Base-by-base conservation (phyloP, 2,797 vertebrate species). In the Gadopsis bispinosus region DNA sequence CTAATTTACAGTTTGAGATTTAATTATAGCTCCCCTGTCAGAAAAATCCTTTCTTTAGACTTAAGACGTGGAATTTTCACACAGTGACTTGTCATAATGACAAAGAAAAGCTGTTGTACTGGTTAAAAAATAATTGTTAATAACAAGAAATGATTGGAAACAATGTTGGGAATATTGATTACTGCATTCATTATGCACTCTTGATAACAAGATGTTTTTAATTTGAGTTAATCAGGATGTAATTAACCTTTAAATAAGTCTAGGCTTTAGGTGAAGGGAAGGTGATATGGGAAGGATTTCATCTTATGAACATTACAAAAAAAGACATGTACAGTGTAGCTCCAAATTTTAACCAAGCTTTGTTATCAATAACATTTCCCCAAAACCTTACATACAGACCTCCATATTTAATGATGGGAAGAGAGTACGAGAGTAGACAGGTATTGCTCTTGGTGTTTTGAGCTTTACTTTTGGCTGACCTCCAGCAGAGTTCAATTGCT, bases 61-160 rank as follows among this genome's bases (percentile, higher is more conserved):
- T 12, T 51, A 37, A 45, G 16, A 62, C 1, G 14, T 66, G 50
- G 67, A 50, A 51, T 72, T 68, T 68, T 48, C 50, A 68, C 58
- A 67, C 31, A 54, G 17, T 26, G 29, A 71, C 6, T 4, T 67
- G 31, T 71, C 41, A 43, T 35, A 4, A n/a, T 6, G 33, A n/a
- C 19, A 48, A 26, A 26, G 37, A 62, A 54, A 19, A 67, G 7
- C 50, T 50, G 29, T 48, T 37, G 35, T 51, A 31, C 10, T 0
- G 2, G 12, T 26, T 29, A n/a, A 35, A 31, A 37, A 45, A 22
- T 8, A 51, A 26, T 10, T 11, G 10, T 31, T n/a, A 60, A 35
- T 5, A 17, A 5, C 8, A 29, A 35, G 4, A 4, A 13, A 43
- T 55, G 29, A 35, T 22, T 5, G 8, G 22, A 20, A 78, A n/a